Evolutionary conservation across 2,888 invertebrate genomes (phyloP).

Genomic region (Athrips mouffetella): DNA sequence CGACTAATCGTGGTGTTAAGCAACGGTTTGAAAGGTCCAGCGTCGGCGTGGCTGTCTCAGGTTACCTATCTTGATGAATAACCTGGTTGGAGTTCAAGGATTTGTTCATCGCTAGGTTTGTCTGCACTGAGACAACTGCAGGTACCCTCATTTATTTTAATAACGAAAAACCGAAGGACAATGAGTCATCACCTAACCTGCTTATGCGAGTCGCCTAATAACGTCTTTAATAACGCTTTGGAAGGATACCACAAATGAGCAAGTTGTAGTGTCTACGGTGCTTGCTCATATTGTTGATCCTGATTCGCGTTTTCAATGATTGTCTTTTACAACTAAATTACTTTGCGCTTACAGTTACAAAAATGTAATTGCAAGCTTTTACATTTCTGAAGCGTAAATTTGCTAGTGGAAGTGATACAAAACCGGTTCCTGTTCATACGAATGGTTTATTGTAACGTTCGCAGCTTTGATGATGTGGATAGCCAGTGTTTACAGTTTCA

Average conservation of each 20-base stretch:
- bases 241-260: conserved; percentile 17
- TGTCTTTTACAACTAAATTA: conserved; percentile 17
- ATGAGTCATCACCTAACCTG: conserved; percentile 8
- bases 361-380: conserved; percentile 9
- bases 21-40: conserved; percentile 16
- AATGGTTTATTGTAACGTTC: too few species aligned
- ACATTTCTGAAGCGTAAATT: too few species aligned
- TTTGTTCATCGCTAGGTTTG: conserved; percentile 12
- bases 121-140: background rate
- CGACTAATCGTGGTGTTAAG: conserved; percentile 19
- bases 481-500: too few species aligned
- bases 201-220: conserved; percentile 8
- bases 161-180: conserved; percentile 9
- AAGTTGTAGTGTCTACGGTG: conserved; percentile 19
- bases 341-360: background rate
- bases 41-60: conserved; percentile 19
- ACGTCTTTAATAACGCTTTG: conserved; percentile 16
- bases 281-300: conserved; percentile 22
- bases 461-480: too few species aligned
- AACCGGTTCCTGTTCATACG: too few species aligned
- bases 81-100: conserved; percentile 18
- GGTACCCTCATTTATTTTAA: conserved; percentile 11
- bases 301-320: conserved; percentile 17
- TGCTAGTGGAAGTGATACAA: too few species aligned
- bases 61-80: conserved; percentile 16